Percentiles rank a stretch among this genome's conserved stretches.
These are phyloP conservation scores for Nymphalis io DNA, from an alignment of 1,140 invertebrate genomes.

Conservation along the genomic window DNA sequence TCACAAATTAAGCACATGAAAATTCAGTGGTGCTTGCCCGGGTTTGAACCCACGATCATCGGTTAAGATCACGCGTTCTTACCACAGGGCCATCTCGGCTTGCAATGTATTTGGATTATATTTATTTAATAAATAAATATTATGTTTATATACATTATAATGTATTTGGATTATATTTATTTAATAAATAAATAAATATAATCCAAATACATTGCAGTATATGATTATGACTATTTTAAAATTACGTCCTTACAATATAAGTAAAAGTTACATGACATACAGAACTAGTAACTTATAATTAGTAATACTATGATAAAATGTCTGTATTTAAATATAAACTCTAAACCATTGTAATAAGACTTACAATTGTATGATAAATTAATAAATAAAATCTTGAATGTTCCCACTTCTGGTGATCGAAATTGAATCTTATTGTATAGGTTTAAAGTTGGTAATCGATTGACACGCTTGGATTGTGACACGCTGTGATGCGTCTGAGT, in stretches of 20 bases:
- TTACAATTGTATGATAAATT: background rate
- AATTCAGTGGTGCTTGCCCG: too few relatives aligned
- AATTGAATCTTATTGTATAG: background rate
- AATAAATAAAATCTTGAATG: background rate
- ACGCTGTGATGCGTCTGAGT: slow-evolving; percentile 7
- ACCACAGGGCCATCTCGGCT: too few relatives aligned
- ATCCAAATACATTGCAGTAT: background rate
- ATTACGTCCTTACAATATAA: slow-evolving; percentile 7
- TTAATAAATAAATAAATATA: too few relatives aligned
- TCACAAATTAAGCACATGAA: too few relatives aligned
- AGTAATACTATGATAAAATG: background rate
- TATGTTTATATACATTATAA: too few relatives aligned
- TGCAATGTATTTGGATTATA: too few relatives aligned
- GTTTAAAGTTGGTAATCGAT: background rate
- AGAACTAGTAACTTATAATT: slow-evolving; percentile 1
- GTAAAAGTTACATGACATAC: slow-evolving; percentile 1
- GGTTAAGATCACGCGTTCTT: too few relatives aligned
- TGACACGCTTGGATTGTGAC: background rate
- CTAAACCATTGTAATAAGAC: background rate
- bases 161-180: background rate
- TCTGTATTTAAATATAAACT: background rate
- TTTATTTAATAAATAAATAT: too few relatives aligned
- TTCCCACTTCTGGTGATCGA: background rate
- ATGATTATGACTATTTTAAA: background rate
- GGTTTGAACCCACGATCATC: too few relatives aligned